These are phyloP conservation scores for Phortica okadai DNA, from an alignment of 2,888 invertebrate species.

Conservation along the genomic window DNA sequence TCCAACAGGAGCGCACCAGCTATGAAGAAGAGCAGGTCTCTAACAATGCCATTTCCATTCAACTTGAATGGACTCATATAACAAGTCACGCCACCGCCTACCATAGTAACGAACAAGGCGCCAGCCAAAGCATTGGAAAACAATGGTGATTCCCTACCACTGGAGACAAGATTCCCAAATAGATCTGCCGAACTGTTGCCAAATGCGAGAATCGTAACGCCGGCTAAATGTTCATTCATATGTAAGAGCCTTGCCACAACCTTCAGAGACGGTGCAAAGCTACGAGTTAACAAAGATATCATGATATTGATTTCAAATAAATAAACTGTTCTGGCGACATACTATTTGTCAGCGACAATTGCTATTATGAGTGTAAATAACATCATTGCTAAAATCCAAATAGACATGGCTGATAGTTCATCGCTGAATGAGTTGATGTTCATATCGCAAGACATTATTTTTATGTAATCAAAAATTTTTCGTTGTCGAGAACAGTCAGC, in stretches of 20 bases:
- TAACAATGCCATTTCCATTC: neutral
- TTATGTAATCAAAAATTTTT: neutral
- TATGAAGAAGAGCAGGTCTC: constrained; percentile 10
- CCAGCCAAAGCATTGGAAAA: neutral
- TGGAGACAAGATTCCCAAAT: neutral
- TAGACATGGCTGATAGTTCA: neutral
- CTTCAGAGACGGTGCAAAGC: constrained; percentile 18
- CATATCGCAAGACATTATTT: neutral
- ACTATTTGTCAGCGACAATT: constrained; percentile 11
- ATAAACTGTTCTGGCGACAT: neutral
- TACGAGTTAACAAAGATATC: neutral
- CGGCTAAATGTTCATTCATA: constrained; percentile 27
- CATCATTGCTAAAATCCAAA: neutral
- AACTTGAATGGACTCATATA: neutral
- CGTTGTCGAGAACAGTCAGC: neutral
- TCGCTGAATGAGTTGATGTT: neutral
- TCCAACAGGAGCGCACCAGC: neutral
- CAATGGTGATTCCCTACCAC: neutral
- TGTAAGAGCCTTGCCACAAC: neutral
- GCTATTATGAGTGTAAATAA: neutral
- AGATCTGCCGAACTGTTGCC: constrained; percentile 11
- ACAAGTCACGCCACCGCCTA: neutral
- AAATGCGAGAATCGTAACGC: constrained; percentile 17
- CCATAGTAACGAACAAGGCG: neutral
- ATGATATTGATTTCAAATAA: neutral